Evolutionary conservation across 2,113 vertebrate genomes (phyloP).

Genomic region (Nothobranchius kuhntae): DNA sequence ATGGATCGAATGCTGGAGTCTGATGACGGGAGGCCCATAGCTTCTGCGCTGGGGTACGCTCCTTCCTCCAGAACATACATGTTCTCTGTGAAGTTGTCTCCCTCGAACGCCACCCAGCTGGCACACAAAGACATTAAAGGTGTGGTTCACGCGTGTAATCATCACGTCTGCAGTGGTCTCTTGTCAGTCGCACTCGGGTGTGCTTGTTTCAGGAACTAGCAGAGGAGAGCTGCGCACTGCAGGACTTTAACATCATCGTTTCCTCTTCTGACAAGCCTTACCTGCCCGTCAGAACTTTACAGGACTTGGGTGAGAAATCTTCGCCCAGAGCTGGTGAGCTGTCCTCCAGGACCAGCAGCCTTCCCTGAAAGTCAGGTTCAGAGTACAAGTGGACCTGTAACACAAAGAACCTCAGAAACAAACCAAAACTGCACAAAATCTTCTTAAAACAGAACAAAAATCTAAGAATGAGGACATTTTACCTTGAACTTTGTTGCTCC

Average conservation of each 20-base stretch:
- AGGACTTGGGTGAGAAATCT: slow-evolving; percentile 86
- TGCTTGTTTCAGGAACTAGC: no score
- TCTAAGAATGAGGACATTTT: not conserved
- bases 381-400: slow-evolving; percentile 91
- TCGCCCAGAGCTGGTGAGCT: slow-evolving; percentile 78
- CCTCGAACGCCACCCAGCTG: slow-evolving; percentile 90
- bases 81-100: slow-evolving; percentile 85
- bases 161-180: no score
- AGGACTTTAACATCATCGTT: no score
- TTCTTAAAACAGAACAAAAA: not conserved
- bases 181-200: no score
- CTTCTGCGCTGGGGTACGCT: slow-evolving; percentile 81
- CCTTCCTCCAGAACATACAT: slow-evolving; percentile 95
- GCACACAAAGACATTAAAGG: slow-evolving; percentile 13
- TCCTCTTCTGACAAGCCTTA: slow-evolving; percentile 58
- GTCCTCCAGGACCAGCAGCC: slow-evolving; percentile 81
- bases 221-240: no score
- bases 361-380: slow-evolving; percentile 87
- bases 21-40: slow-evolving; percentile 84
- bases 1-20: slow-evolving; percentile 83
- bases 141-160: no score
- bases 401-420: slow-evolving; percentile 20
- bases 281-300: slow-evolving; percentile 90
- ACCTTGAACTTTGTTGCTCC: slow-evolving; percentile 74
- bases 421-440: not conserved